Base-by-base conservation (phyloP, 1,140 invertebrate genomes). In the Octopus sinensis region DNA sequence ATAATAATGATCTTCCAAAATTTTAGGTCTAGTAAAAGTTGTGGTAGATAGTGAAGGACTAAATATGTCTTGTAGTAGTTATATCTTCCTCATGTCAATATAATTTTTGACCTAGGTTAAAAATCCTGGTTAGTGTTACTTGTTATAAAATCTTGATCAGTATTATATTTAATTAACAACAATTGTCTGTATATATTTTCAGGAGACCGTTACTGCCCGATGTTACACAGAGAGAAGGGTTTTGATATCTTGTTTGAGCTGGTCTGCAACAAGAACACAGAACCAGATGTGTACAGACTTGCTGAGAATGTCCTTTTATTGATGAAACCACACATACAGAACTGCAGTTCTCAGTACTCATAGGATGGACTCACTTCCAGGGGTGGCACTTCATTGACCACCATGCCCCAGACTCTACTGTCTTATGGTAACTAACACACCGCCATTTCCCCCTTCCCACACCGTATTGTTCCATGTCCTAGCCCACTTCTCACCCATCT, bases 131-230 rank as follows among this genome's bases (percentile, higher is more conserved):
- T 17, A 51, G 6, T 9, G 17, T 5, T 13, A 76, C 52, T 4
- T 52, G 6, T 54, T 13, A 53, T 5, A 10, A 54, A 43, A 52
- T 80, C 4, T 82, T 82, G 5, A 77, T 76, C 51, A 30, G 23
- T 0, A 9, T 53, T 52, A 9, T 54, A 6, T 62, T 6, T 71
- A 62, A 5, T 68, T 9, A 12, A 54, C 13, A 79, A 30, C 13
- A 54, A 13, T 13, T 10, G n/a, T 12, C 13, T 17, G 54, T 54
- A 80, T 80, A 83, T 83, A 76, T 85, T 92, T 92, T 83, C 88
- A 95, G 94, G 94, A 6, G 93, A 93, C 88, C 92, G 94, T 9
- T 95, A 95, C 85, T 95, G 94, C 87, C 91, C 92, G 78, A 94
- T 95, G 94, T 86, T 95, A 71, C 88, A 92, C 56, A 92, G 92